Percentiles rank a stretch among this genome's conserved stretches.
Evolutionary conservation across 2,113 vertebrate species (phyloP).

Genomic region (Atherinomorus stipes): DNA sequence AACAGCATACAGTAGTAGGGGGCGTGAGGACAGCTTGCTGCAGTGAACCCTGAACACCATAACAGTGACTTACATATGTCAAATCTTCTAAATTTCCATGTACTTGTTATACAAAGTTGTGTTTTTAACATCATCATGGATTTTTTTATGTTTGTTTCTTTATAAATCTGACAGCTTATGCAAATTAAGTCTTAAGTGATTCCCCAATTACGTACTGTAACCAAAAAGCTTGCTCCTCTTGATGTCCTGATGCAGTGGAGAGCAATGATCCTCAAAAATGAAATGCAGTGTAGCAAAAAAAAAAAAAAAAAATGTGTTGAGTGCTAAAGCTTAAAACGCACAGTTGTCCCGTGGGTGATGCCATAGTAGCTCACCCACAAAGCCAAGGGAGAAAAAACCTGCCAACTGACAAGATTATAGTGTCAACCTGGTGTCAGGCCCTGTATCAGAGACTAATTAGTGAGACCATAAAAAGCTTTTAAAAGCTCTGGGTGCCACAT

Average conservation of each 20-base stretch:
- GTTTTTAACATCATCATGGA: slow-evolving; percentile 13
- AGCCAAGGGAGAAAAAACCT: slow-evolving; percentile 52
- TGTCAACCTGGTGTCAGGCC: slow-evolving; percentile 12
- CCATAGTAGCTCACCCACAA: slow-evolving; percentile 36
- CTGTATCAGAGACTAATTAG: slow-evolving; percentile 18
- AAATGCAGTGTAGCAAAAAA: slow-evolving; percentile 14
- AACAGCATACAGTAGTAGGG: slow-evolving; percentile 14
- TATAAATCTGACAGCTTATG: slow-evolving; percentile 29
- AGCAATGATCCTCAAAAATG: background rate
- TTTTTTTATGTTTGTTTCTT: slow-evolving; percentile 12
- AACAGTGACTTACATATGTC: slow-evolving; percentile 22
- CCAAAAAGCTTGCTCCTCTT: slow-evolving; percentile 25
- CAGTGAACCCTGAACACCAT: slow-evolving; percentile 7
- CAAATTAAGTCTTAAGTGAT: slow-evolving; percentile 52
- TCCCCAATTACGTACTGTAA: slow-evolving; percentile 44
- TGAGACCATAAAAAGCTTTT: background rate
- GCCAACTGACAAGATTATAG: slow-evolving; percentile 50
- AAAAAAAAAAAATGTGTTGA: slow-evolving; percentile 21
- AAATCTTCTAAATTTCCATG: slow-evolving; percentile 4
- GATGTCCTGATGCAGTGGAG: slow-evolving; percentile 25
- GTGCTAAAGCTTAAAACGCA: slow-evolving; percentile 60
- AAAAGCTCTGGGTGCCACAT: background rate
- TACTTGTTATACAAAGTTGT: slow-evolving; percentile 27
- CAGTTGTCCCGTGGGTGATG: slow-evolving; percentile 15
- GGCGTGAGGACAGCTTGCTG: slow-evolving; percentile 14